phyloP scores from a whole-genome alignment of 2,797 vertebrate species.

The Cryptoprocta ferox region DNA sequence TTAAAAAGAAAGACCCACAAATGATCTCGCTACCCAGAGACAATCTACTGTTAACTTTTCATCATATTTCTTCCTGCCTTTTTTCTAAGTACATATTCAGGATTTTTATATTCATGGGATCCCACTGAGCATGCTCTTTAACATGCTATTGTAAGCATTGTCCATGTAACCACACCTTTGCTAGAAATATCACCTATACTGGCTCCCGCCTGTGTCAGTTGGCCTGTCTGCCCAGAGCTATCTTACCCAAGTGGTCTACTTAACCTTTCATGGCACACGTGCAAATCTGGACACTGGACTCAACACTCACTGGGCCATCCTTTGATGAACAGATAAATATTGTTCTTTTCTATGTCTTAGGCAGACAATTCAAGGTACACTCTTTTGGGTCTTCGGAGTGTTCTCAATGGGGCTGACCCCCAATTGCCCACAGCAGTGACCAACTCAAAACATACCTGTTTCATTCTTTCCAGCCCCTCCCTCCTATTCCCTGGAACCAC shows the following conservation, averaged over 20 bases:
- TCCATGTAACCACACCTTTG: background rate
- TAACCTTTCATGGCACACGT: background rate
- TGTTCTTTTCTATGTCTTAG: background rate
- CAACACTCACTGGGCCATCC: background rate
- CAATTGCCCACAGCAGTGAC: background rate
- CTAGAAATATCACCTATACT: background rate
- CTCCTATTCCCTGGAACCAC: background rate
- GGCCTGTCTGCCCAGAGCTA: background rate
- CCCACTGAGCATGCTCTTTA: background rate
- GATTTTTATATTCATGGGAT: background rate
- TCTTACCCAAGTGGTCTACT: background rate
- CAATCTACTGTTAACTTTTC: background rate
- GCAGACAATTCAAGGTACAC: background rate
- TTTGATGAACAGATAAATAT: background rate
- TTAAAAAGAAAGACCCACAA: background rate
- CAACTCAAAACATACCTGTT: background rate
- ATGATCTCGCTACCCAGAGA: background rate
- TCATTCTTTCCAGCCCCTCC: background rate
- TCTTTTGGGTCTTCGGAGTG: background rate
- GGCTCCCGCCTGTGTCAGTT: background rate
- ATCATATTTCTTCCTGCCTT: background rate
- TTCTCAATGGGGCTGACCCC: background rate
- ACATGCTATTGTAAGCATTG: background rate
- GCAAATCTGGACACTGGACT: background rate
- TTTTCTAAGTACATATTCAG: background rate